phyloP scores from a whole-genome alignment of 2,797 vertebrate species.

The Pseudochirops corinnae region DNA sequence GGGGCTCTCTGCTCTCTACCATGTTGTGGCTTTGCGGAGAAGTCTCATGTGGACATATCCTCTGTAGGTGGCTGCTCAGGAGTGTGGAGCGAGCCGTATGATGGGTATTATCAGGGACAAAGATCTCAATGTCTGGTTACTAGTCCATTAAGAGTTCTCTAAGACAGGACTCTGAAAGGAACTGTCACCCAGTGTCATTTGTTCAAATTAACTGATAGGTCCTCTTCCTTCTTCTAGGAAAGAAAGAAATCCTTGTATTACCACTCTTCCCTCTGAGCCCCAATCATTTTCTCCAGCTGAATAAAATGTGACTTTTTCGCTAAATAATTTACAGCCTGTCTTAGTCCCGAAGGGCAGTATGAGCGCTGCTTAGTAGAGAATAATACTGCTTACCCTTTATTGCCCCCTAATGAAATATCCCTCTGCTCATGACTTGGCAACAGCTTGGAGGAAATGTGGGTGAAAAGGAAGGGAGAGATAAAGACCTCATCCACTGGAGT shows the following conservation, averaged over 20 bases:
- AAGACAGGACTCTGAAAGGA: slow-evolving; percentile 53
- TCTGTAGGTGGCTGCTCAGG: background rate
- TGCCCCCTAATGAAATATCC: slow-evolving; percentile 80
- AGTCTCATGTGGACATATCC: background rate
- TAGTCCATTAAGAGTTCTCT: slow-evolving; percentile 52
- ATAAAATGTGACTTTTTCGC: slow-evolving; percentile 83
- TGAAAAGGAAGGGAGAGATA: background rate
- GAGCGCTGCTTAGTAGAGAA: slow-evolving; percentile 76
- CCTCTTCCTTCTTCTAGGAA: slow-evolving; percentile 31
- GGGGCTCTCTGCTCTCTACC: background rate
- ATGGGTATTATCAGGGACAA: background rate
- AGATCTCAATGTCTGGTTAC: slow-evolving; percentile 59
- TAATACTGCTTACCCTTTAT: slow-evolving; percentile 79
- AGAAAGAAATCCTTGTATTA: slow-evolving; percentile 42
- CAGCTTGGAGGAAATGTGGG: background rate
- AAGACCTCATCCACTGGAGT: background rate
- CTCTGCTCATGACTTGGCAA: slow-evolving; percentile 76
- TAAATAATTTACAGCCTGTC: slow-evolving; percentile 83
- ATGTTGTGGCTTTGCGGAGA: background rate
- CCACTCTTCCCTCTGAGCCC: slow-evolving; percentile 38
- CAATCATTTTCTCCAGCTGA: slow-evolving; percentile 72
- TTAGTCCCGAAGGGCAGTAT: slow-evolving; percentile 66
- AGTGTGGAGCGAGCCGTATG: background rate
- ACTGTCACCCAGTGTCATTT: slow-evolving; percentile 54
- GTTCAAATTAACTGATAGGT: slow-evolving; percentile 69